These are phyloP conservation scores for Petrocephalus zakoni DNA, from an alignment of 2,113 vertebrate genomes.

Conservation along the genomic window DNA sequence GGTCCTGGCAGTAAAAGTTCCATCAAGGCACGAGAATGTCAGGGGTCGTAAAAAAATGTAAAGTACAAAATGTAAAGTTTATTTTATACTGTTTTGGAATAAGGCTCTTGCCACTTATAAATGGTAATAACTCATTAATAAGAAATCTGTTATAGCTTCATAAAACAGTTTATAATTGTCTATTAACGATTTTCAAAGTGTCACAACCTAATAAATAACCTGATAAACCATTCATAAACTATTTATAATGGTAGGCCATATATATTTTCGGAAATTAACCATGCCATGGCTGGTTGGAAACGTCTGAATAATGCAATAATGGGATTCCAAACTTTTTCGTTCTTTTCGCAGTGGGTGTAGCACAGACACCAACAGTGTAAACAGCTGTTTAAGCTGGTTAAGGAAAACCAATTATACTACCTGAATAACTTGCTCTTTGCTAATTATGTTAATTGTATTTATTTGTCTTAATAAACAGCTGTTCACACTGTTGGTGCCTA, in stretches of 20 bases:
- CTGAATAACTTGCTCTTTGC: not conserved
- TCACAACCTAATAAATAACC: not conserved
- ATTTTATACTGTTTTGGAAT: not conserved
- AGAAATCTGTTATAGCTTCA: not conserved
- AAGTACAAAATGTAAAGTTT: not conserved
- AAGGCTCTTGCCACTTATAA: not conserved
- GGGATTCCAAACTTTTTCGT: not conserved
- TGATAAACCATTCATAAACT: not conserved
- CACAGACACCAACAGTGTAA: not conserved
- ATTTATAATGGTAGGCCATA: not conserved
- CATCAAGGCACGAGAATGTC: not conserved
- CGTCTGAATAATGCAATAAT: not conserved
- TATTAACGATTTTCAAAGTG: not conserved
- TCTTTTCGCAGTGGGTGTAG: not conserved
- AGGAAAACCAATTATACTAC: not conserved
- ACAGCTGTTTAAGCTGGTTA: not conserved
- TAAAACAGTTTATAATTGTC: not conserved
- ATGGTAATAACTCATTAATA: not conserved
- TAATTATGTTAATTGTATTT: not conserved
- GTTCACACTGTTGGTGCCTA: not conserved
- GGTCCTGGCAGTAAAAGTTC: not conserved
- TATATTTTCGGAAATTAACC: not conserved
- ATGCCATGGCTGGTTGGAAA: not conserved
- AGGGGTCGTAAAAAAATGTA: not conserved
- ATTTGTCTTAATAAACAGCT: not conserved